A percentile compares a stretch with the other conserved stretches of the same genome.
Conservation (phyloP, 53 echinoderm and acorn worm species). For the Holothuria scabra region DNA sequence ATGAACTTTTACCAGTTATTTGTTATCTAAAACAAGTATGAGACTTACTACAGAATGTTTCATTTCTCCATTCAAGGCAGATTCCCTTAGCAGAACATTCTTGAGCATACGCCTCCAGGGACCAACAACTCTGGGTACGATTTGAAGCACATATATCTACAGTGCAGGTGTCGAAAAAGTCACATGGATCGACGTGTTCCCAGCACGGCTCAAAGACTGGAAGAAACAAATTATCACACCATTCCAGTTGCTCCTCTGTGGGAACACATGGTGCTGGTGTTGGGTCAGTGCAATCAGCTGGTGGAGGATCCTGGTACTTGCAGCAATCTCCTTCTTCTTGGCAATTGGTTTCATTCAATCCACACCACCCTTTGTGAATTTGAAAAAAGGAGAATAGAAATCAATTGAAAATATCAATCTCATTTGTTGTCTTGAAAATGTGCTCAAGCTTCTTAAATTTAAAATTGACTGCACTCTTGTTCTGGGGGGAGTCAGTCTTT, state of each 20-base stretch:
- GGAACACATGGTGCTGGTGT: slow-evolving; percentile 12
- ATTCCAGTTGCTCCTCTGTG: slow-evolving; percentile 25
- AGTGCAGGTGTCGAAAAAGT: slow-evolving; percentile 34
- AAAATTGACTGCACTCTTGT: too few relatives aligned
- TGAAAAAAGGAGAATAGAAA: background rate
- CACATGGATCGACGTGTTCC: slow-evolving; percentile 39
- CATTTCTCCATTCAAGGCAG: slow-evolving; percentile 76
- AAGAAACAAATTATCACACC: slow-evolving; percentile 27
- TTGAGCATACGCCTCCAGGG: slow-evolving; percentile 66
- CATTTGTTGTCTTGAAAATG: too few relatives aligned
- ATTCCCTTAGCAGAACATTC: slow-evolving; percentile 48
- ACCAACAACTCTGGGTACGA: slow-evolving; percentile 56
- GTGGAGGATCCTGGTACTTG: slow-evolving; percentile 55
- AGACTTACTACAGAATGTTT: slow-evolving; percentile 79
- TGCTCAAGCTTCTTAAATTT: too few relatives aligned
- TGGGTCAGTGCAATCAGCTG: slow-evolving; percentile 17
- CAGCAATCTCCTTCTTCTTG: slow-evolving; percentile 54
- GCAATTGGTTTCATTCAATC: slow-evolving; percentile 56
- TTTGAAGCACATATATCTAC: slow-evolving; percentile 25
- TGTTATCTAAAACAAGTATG: background rate
- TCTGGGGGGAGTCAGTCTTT: too few relatives aligned
- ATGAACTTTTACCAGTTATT: background rate
- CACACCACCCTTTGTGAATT: slow-evolving; percentile 57
- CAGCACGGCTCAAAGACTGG: slow-evolving; percentile 46
- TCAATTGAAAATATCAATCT: too few relatives aligned